Conservation (phyloP, 2,797 vertebrate genomes). For the Zenarchopterus dispar region DNA sequence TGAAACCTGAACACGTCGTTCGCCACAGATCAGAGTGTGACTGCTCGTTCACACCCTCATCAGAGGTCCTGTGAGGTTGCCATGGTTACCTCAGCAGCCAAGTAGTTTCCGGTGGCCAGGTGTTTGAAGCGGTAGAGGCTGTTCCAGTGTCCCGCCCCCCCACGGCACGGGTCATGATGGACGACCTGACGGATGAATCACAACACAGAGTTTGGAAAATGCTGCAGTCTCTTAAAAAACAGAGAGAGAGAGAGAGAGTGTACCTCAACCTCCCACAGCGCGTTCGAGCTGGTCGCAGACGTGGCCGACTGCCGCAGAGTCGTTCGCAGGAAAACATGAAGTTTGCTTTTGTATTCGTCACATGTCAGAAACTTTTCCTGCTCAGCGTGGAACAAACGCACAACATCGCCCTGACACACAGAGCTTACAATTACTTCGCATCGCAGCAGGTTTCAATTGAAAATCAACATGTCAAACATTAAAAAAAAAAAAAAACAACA, state of each 20-base stretch:
- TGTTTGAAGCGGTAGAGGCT: constrained; percentile 98
- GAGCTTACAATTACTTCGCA: too few relatives aligned
- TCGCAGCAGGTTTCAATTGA: not conserved
- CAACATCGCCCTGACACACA: constrained; percentile 89
- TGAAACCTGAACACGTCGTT: not conserved
- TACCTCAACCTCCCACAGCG: constrained; percentile 98
- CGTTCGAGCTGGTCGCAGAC: constrained; percentile 96
- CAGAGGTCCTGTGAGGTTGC: not conserved
- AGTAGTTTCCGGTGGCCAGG: constrained; percentile 94
- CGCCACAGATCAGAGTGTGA: not conserved
- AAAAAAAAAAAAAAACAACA: too few relatives aligned
- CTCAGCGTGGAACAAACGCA: constrained; percentile 94
- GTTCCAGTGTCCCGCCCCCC: constrained; percentile 97
- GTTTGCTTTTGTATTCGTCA: constrained; percentile 90
- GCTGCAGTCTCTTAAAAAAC: too few relatives aligned
- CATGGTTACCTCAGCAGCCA: constrained; percentile 92
- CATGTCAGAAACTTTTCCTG: constrained; percentile 98
- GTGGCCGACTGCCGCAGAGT: constrained; percentile 93
- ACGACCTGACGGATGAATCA: constrained; percentile 86
- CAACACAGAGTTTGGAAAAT: constrained; percentile 18
- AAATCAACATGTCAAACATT: not conserved
- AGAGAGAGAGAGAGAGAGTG: too few relatives aligned
- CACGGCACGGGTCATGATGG: constrained; percentile 95
- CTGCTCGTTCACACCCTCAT: too few relatives aligned
- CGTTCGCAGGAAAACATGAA: constrained; percentile 94